phyloP scores from a whole-genome alignment of 2,888 invertebrate genomes.

The Lasioglossum vierecki region DNA sequence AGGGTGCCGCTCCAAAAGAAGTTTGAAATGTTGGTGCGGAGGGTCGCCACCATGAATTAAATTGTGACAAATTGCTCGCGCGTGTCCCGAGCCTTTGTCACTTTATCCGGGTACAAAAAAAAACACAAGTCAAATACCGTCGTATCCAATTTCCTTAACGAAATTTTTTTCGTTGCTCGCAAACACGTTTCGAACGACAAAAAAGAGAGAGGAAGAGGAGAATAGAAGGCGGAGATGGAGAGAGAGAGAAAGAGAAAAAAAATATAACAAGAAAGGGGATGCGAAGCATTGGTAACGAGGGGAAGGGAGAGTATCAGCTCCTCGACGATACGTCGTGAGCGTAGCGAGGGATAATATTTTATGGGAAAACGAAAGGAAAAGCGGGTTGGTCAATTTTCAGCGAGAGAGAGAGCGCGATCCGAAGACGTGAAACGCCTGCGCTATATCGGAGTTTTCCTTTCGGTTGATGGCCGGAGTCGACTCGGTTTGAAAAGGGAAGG shows the following conservation, averaged over 20 bases:
- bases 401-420: constrained; percentile 57
- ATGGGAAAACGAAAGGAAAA: constrained; percentile 66
- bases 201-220: constrained; percentile 46
- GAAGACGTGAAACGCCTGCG: constrained; percentile 68
- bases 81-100: constrained; percentile 60
- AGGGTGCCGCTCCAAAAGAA: constrained; percentile 64
- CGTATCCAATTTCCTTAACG: constrained; percentile 40
- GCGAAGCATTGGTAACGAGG: background rate
- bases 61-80: constrained; percentile 70
- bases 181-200: constrained; percentile 15
- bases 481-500: constrained; percentile 68
- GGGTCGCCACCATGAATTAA: constrained; percentile 53
- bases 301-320: constrained; percentile 34
- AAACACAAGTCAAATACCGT: constrained; percentile 42
- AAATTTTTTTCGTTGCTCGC: constrained; percentile 25
- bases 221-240: background rate
- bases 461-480: constrained; percentile 66
- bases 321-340: constrained; percentile 32
- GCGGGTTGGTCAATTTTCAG: constrained; percentile 68
- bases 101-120: background rate
- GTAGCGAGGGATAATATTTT: constrained; percentile 59
- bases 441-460: constrained; percentile 71
- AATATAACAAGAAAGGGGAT: constrained; percentile 3
- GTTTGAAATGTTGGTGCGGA: constrained; percentile 21
- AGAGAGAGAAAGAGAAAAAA: background rate